phyloP scores from a whole-genome alignment of 2,113 vertebrate species.

The Cochlearius cochlearius region DNA sequence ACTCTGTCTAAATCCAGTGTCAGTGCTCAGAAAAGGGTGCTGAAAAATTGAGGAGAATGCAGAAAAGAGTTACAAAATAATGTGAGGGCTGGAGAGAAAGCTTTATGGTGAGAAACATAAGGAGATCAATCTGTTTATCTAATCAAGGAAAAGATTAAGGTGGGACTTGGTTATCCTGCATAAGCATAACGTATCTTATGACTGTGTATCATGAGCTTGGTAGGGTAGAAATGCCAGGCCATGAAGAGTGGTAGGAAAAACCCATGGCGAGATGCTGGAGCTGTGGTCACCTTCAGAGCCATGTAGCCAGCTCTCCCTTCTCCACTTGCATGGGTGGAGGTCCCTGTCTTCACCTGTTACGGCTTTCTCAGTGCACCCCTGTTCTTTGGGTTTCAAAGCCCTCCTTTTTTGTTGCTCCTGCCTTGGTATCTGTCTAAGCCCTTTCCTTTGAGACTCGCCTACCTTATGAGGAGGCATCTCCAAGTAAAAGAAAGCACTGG shows the following conservation, averaged over 20 bases:
- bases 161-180: background rate
- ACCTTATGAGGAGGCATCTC: background rate
- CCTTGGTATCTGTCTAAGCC: background rate
- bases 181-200: background rate
- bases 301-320: background rate
- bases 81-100: background rate
- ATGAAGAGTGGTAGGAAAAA: background rate
- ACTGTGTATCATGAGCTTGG: background rate
- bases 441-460: background rate
- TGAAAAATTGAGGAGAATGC: background rate
- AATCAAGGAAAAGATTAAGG: background rate
- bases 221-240: background rate
- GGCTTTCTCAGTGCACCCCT: background rate
- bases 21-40: background rate
- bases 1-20: background rate
- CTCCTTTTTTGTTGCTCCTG: background rate
- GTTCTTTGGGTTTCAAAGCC: background rate
- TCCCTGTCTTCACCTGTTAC: background rate
- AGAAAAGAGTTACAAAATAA: background rate
- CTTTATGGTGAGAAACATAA: background rate
- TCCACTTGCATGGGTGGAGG: background rate
- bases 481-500: background rate
- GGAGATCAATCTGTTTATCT: slow-evolving; percentile 15
- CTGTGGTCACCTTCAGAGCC: background rate
- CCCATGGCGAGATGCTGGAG: background rate